phyloP scores from a whole-genome alignment of 2,888 invertebrate genomes.

The Brenthis ino region DNA sequence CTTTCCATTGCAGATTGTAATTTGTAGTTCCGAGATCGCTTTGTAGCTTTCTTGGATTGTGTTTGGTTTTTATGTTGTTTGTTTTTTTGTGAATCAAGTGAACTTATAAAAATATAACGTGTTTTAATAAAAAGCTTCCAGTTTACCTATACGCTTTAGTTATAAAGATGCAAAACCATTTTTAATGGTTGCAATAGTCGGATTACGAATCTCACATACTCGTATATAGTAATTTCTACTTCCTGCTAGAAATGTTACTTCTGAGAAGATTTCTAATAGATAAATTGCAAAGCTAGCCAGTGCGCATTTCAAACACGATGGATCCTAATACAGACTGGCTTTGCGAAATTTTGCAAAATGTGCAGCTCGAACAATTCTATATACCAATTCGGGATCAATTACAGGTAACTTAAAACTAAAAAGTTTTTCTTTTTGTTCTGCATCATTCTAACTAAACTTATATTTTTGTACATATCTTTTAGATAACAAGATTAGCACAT shows the following conservation, averaged over 20 bases:
- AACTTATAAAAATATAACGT: conserved; percentile 16
- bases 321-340: conserved; percentile 88
- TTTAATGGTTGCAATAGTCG: conserved; percentile 22
- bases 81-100: conserved; percentile 18
- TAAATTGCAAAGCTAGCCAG: conserved; percentile 39
- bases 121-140: conserved; percentile 6
- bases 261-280: conserved; percentile 47
- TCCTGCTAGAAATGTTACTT: conserved; percentile 72
- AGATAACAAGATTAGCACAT: conserved; percentile 95
- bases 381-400: conserved; percentile 94
- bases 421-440: neutral
- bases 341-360: conserved; percentile 92
- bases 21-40: conserved; percentile 18
- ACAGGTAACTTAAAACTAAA: conserved; percentile 82
- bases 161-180: neutral
- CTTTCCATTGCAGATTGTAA: conserved; percentile 14
- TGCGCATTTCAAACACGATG: conserved; percentile 49
- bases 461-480: conserved; percentile 49
- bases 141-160: neutral
- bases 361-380: conserved; percentile 95
- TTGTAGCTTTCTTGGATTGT: conserved; percentile 22
- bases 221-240: conserved; percentile 52
- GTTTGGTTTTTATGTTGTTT: conserved; percentile 21
- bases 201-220: conserved; percentile 18
- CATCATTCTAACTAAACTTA: conserved; percentile 5